phyloP scores from a whole-genome alignment of 1,140 invertebrate species.

The Archegozetes longisetosus region DNA sequence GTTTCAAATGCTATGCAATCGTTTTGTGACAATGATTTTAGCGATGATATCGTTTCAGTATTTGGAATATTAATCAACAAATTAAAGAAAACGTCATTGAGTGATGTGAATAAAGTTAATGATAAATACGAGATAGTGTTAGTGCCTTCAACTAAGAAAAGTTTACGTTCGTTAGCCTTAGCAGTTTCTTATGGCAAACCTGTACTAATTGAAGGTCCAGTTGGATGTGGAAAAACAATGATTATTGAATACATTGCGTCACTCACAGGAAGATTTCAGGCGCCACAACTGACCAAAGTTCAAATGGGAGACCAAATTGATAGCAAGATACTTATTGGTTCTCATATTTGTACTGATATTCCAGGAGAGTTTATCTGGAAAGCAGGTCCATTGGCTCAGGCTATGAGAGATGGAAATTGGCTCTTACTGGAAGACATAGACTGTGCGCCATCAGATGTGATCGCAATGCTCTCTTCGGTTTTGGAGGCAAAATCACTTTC shows the following conservation, averaged over 20 bases:
- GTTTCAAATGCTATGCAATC: too few relatives aligned
- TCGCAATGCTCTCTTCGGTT: slow-evolving; percentile 65
- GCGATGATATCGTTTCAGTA: slow-evolving; percentile 17
- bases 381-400: slow-evolving; percentile 75
- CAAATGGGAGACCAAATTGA: slow-evolving; percentile 97
- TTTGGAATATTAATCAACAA: slow-evolving; percentile 18
- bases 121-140: slow-evolving; percentile 21
- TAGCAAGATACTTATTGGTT: slow-evolving; percentile 80
- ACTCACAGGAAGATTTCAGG: slow-evolving; percentile 46
- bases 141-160: slow-evolving; percentile 26
- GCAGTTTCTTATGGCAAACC: slow-evolving; percentile 49
- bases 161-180: slow-evolving; percentile 27
- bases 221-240: slow-evolving; percentile 87
- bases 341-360: slow-evolving; percentile 86
- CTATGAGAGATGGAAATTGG: slow-evolving; percentile 74
- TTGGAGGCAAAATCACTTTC: slow-evolving; percentile 40
- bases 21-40: slow-evolving; percentile 15
- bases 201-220: slow-evolving; percentile 68
- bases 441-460: slow-evolving; percentile 75
- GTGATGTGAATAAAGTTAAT: background rate
- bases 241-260: slow-evolving; percentile 71
- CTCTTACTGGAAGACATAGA: slow-evolving; percentile 92
- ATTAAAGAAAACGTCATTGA: background rate
- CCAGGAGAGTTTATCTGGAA: slow-evolving; percentile 96
- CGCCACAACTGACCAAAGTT: slow-evolving; percentile 47